Evolutionary conservation across 2,888 invertebrate genomes (phyloP).

Genomic region (Silvanus unidentatus): DNA sequence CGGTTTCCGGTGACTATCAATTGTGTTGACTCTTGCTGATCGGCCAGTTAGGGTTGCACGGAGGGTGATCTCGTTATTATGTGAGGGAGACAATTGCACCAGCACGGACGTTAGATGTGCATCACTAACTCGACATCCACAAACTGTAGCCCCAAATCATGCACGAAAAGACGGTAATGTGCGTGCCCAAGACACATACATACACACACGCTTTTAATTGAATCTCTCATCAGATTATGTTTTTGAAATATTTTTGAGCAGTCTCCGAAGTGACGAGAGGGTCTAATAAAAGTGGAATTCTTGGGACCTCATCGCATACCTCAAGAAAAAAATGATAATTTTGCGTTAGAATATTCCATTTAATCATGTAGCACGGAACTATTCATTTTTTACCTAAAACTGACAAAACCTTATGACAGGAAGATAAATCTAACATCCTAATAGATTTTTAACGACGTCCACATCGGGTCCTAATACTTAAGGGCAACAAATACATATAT

Average conservation of each 20-base stretch:
- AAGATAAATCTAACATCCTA: conserved; percentile 30
- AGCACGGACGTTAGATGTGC: conserved; percentile 24
- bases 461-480: conserved; percentile 4
- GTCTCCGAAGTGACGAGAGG: no score
- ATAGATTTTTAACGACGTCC: conserved; percentile 36
- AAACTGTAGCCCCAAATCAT: background rate
- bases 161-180: no score
- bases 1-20: conserved; percentile 6
- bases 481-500: background rate
- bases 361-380: conserved; percentile 17
- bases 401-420: conserved; percentile 31
- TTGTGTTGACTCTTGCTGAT: conserved; percentile 6
- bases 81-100: conserved; percentile 23
- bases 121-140: conserved; percentile 12
- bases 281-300: no score
- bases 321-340: conserved; percentile 17
- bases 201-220: no score
- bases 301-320: no score
- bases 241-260: no score
- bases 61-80: conserved; percentile 29
- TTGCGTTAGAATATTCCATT: conserved; percentile 10
- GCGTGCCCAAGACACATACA: background rate
- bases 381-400: conserved; percentile 30
- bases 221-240: no score
- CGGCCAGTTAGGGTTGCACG: conserved; percentile 34